phyloP scores from a whole-genome alignment of 2,113 vertebrate genomes.

The Numida meleagris region DNA sequence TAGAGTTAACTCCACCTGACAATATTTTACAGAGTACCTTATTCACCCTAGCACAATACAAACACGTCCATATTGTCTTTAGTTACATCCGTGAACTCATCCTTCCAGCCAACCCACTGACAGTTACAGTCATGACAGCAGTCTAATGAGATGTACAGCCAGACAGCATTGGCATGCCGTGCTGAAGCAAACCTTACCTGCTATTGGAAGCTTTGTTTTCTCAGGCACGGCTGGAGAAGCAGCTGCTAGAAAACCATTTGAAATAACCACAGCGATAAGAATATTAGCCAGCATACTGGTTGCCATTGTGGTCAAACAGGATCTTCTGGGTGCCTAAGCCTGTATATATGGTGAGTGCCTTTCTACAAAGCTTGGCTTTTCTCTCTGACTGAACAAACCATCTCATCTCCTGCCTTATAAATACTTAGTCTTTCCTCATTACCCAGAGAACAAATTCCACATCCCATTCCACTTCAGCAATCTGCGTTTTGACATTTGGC shows the following conservation, averaged over 20 bases:
- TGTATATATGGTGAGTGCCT: neutral
- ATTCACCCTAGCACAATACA: neutral
- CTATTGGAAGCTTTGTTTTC: neutral
- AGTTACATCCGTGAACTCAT: neutral
- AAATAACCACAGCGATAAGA: neutral
- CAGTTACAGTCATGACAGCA: neutral
- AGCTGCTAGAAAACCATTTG: neutral
- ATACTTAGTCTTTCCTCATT: neutral
- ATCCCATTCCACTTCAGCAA: neutral
- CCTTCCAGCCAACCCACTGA: neutral
- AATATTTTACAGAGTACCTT: neutral
- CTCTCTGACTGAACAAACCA: neutral
- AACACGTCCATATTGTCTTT: neutral
- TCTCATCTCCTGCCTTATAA: constrained; percentile 23
- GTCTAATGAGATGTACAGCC: neutral
- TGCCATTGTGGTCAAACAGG: neutral
- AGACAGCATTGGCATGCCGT: neutral
- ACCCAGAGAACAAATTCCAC: neutral
- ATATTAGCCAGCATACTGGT: neutral
- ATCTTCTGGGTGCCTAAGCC: neutral
- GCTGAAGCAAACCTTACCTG: neutral
- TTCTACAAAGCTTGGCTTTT: neutral
- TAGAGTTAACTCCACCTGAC: neutral
- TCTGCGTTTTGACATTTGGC: constrained; percentile 40
- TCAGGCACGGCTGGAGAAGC: neutral